Evolutionary conservation across 2,113 vertebrate genomes (phyloP), one percentile per base, ranked within the genome.

Genomic region (Campylomormyrus tamandua): DNA sequence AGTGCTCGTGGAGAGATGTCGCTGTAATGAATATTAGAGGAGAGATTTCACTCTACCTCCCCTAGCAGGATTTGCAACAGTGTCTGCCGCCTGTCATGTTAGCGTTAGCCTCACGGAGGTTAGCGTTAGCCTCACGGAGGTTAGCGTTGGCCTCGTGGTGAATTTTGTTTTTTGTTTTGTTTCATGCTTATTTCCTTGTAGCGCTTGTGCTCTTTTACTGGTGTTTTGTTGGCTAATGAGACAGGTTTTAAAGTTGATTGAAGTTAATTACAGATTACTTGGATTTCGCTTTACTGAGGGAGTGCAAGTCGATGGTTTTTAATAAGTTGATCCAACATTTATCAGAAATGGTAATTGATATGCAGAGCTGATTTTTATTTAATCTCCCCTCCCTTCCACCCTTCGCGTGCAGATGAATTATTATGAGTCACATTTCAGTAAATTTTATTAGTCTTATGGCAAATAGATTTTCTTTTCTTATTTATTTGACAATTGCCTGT

Each of bases 21-120:
- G 90, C 45, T 80, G 74, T 89, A 91, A 89, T 88, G 50, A 52
- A 89, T 74, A 62, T 13, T 3, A 87, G 70, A 45, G 42, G 45
- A 45, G 42, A 50, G 87, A 74, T 93, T 89, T 13, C 56, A 42
- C 50, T 17, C 39, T 46, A 85, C 11, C 90, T 77, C 89, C 90
- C 91, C 90, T 90, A 62, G 90, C 89, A 80, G 46, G 88, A 93
- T 93, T 91, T 91, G 83, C 86, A 58, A 11, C 42, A 9, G 83
- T 50, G 39, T 87, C 50, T 90, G 74, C 50, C n/a, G 87, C 70
- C 91, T 42, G 90, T 89, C 88, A 48, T 77, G 87, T 46, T 70
- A 66, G 15, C 9, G 15, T 39, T 35, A 31, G 83, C 50, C 70
- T 35, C 27, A 35, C 35, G 70, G 17, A 48, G 83, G 87, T 46